Evolutionary conservation across 2,888 invertebrate species (phyloP).

Genomic region (Campopleginae sp.): DNA sequence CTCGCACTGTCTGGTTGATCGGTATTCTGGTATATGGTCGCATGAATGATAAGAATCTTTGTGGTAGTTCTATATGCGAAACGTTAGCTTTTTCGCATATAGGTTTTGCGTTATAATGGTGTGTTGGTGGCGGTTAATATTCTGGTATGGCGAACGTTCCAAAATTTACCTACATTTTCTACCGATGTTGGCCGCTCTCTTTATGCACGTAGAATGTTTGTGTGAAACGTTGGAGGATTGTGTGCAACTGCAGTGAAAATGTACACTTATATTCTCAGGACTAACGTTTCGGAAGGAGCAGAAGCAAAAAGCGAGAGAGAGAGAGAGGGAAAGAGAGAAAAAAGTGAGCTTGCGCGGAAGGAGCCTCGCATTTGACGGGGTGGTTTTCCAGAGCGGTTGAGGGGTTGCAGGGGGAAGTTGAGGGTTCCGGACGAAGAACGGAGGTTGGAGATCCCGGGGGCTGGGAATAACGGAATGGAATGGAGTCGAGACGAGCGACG

Average conservation of each 20-base stretch:
- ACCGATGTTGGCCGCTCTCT: slow-evolving; percentile 47
- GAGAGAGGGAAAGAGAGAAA: slow-evolving; percentile 61
- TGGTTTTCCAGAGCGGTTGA: slow-evolving; percentile 74
- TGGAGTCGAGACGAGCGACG: slow-evolving; percentile 77
- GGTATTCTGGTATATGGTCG: slow-evolving; percentile 54
- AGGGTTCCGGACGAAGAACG: slow-evolving; percentile 71
- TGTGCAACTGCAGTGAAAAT: slow-evolving; percentile 58
- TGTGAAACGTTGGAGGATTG: slow-evolving; percentile 25
- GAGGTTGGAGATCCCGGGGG: slow-evolving; percentile 86
- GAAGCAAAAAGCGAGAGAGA: slow-evolving; percentile 38
- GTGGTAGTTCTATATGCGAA: slow-evolving; percentile 49
- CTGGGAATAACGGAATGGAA: slow-evolving; percentile 88
- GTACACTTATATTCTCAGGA: slow-evolving; percentile 48
- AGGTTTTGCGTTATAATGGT: slow-evolving; percentile 57
- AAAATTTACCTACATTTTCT: slow-evolving; percentile 48
- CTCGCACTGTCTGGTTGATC: slow-evolving; percentile 51
- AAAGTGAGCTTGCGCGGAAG: slow-evolving; percentile 76
- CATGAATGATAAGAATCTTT: slow-evolving; percentile 63
- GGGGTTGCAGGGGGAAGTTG: slow-evolving; percentile 62
- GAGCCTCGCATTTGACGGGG: slow-evolving; percentile 80
- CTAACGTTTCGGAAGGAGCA: slow-evolving; percentile 50
- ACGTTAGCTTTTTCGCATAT: slow-evolving; percentile 50
- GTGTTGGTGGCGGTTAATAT: slow-evolving; percentile 57
- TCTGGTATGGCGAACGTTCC: slow-evolving; percentile 54
- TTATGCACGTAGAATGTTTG: slow-evolving; percentile 52